These are phyloP conservation scores for Myotis yumanensis DNA, from an alignment of 2,113 vertebrate species.

Conservation along the genomic window DNA sequence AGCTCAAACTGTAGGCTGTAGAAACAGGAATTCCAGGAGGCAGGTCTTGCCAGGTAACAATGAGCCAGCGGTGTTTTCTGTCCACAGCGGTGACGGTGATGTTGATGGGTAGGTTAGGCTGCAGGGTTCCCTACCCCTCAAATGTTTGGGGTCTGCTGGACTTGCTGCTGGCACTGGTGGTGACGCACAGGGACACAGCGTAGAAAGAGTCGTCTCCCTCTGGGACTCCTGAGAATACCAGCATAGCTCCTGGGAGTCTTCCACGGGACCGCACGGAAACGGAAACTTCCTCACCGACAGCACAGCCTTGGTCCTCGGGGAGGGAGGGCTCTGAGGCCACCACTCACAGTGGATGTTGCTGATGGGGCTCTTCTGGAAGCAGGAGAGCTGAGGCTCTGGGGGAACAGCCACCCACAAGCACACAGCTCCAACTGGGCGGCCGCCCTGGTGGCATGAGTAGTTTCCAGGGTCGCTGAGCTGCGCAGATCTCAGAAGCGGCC, in stretches of 20 bases:
- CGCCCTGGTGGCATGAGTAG: conserved; percentile 71
- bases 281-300: conserved; percentile 69
- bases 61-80: conserved; percentile 56
- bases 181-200: conserved; percentile 67
- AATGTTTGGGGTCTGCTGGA: conserved; percentile 53
- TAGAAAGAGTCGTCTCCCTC: conserved; percentile 48
- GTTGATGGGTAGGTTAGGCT: conserved; percentile 79
- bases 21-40: conserved; percentile 80
- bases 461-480: conserved; percentile 65
- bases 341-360: conserved; percentile 80
- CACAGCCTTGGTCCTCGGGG: conserved; percentile 45
- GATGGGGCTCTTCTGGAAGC: conserved; percentile 76
- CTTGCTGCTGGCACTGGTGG: not conserved
- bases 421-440: not conserved
- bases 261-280: accelerated
- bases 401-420: conserved; percentile 80
- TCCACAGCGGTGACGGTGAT: conserved; percentile 68
- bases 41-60: conserved; percentile 81
- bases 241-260: conserved; percentile 66
- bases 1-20: conserved; percentile 82
- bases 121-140: conserved; percentile 56
- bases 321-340: conserved; percentile 14
- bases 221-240: conserved; percentile 46
- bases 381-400: conserved; percentile 72
- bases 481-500: conserved; percentile 9